Conservation (phyloP, 2,113 vertebrate species). For the Pluvianellus socialis region DNA sequence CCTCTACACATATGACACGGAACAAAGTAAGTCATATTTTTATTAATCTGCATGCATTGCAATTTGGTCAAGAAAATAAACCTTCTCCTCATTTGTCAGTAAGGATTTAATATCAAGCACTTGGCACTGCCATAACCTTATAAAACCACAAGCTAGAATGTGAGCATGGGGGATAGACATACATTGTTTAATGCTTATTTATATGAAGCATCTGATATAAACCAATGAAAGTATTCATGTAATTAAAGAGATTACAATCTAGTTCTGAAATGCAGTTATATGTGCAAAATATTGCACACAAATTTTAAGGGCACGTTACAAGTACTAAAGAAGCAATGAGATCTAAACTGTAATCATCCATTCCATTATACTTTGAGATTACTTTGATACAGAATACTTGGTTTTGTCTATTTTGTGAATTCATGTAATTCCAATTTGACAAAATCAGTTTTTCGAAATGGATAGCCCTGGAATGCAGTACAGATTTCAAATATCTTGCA, state of each 20-base stretch:
- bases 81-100: background rate
- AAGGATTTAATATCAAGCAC: constrained; percentile 12
- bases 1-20: background rate
- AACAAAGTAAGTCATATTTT: constrained; percentile 3
- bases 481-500: background rate
- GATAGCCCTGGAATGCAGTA: background rate
- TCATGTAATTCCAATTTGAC: background rate
- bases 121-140: background rate
- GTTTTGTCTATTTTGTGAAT: background rate
- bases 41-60: background rate
- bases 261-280: background rate
- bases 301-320: background rate
- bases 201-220: background rate
- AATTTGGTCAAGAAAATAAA: constrained; percentile 18
- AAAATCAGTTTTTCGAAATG: background rate
- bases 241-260: background rate
- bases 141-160: background rate
- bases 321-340: background rate
- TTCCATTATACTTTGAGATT: background rate
- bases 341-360: background rate
- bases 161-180: background rate
- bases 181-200: background rate
- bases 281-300: background rate
- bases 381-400: background rate
- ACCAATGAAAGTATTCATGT: background rate